These are phyloP conservation scores for Saturnia pavonia DNA, from an alignment of 2,888 invertebrate species.

Conservation along the genomic window DNA sequence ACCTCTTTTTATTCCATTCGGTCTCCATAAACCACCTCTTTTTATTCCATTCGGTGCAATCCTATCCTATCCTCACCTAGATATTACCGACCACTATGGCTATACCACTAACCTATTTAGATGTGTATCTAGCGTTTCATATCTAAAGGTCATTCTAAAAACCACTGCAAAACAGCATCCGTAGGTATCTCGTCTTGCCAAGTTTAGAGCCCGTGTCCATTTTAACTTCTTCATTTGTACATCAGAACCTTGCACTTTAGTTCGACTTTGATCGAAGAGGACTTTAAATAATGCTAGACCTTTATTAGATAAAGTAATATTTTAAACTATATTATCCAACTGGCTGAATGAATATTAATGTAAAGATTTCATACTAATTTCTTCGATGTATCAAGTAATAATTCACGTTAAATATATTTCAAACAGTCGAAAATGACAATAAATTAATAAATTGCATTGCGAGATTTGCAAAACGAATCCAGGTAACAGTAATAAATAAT, in stretches of 20 bases:
- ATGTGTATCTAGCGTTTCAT: not conserved
- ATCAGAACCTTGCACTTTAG: not conserved
- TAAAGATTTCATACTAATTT: not conserved
- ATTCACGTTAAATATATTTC: not conserved
- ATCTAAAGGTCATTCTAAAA: not conserved
- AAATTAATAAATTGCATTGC: slow-evolving; percentile 64
- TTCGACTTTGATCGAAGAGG: not conserved
- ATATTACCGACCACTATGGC: not conserved
- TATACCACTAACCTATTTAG: not conserved
- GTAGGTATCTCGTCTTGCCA: not conserved
- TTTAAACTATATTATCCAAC: too few species aligned
- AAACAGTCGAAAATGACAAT: slow-evolving; percentile 29
- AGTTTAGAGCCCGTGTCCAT: not conserved
- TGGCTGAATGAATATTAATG: too few species aligned
- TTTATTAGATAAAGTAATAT: too few species aligned
- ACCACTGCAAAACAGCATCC: not conserved
- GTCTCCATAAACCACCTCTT: not conserved
- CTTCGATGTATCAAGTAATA: not conserved
- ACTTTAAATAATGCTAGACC: not conserved
- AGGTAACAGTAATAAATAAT: slow-evolving; percentile 60
- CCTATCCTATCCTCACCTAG: not conserved
- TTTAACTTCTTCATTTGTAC: too few species aligned
- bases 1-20: not conserved
- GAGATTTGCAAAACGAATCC: slow-evolving; percentile 44
- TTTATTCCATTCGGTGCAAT: not conserved